Base-by-base conservation (phyloP, 2,113 vertebrate genomes). In the Parus major region DNA sequence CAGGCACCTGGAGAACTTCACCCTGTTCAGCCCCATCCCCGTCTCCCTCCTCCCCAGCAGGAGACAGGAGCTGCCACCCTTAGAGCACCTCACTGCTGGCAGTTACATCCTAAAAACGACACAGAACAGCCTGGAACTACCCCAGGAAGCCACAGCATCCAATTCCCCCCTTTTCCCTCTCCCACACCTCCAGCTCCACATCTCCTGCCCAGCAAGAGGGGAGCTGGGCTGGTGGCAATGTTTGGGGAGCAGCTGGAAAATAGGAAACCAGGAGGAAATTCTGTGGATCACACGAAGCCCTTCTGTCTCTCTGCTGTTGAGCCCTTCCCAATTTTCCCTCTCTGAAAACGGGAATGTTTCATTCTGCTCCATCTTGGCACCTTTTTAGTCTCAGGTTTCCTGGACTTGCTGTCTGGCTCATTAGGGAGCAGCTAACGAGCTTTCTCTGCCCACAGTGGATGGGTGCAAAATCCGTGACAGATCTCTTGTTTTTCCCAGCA, bases 371-470 rank as follows among this genome's bases (percentile, higher is more conserved):
- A 17, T 79, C 86, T 64, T 84, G 84, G 85, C 84, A 59, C 44
- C 69, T 75, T 86, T 52, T 84, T 47, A 66, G 49, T 63, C 77
- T 91, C 84, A 84, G 92, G 44, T 89, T 92, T 69, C 71, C 89
- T 65, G 46, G 59, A 15, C 76, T 88, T 39, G 56, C 84, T 82
- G 83, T 18, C 52, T 75, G 81, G 81, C 91, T 96, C 90, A 75
- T 92, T 96, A 89, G 78, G 89, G 84, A 96, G 69, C 15, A 33
- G 77, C 82, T 96, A 95, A 96, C 7, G 53, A 96, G 92, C 77
- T 95, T 96, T 59, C 52, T 68, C 60, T 89, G 83, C 77, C 92
- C 84, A 56, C 29, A 31, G 56, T 46, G 78, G 72, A 81, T 50
- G 79, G 60, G 69, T 75, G 77, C 39, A 75, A 84, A 91, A 68